These are phyloP conservation scores for Drosophila barbarae DNA, from an alignment of 2,888 invertebrate species.

Conservation along the genomic window DNA sequence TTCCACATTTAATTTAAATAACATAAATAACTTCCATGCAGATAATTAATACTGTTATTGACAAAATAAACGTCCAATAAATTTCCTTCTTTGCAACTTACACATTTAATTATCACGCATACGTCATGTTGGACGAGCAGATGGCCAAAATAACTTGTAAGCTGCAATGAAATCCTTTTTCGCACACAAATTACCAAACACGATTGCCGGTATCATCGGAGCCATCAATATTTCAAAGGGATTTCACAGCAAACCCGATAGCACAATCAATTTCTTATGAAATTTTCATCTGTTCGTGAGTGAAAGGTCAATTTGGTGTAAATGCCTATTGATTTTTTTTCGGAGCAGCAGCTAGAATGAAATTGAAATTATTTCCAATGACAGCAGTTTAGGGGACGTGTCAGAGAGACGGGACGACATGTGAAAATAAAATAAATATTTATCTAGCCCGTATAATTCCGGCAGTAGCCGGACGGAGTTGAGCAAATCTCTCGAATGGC, in stretches of 20 bases:
- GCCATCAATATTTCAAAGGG: slow-evolving; percentile 29
- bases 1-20: background rate
- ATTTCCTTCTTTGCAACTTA: background rate
- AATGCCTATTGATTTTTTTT: slow-evolving; percentile 46
- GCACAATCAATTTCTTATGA: slow-evolving; percentile 33
- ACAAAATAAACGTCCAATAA: slow-evolving; percentile 4
- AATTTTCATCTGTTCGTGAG: slow-evolving; percentile 34
- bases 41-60: background rate
- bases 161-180: background rate
- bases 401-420: slow-evolving; percentile 27
- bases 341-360: slow-evolving; percentile 32
- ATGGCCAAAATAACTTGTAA: slow-evolving; percentile 4
- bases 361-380: slow-evolving; percentile 68
- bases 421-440: slow-evolving; percentile 57
- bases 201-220: slow-evolving; percentile 11
- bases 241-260: slow-evolving; percentile 14
- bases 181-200: slow-evolving; percentile 16
- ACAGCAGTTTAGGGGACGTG: slow-evolving; percentile 57
- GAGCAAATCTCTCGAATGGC: slow-evolving; percentile 42
- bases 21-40: slow-evolving; percentile 4
- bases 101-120: slow-evolving; percentile 10
- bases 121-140: slow-evolving; percentile 2
- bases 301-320: slow-evolving; percentile 43
- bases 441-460: slow-evolving; percentile 45
- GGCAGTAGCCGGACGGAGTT: slow-evolving; percentile 22